Conservation (phyloP, 2,888 invertebrate genomes). For the Drosophila prostipennis region DNA sequence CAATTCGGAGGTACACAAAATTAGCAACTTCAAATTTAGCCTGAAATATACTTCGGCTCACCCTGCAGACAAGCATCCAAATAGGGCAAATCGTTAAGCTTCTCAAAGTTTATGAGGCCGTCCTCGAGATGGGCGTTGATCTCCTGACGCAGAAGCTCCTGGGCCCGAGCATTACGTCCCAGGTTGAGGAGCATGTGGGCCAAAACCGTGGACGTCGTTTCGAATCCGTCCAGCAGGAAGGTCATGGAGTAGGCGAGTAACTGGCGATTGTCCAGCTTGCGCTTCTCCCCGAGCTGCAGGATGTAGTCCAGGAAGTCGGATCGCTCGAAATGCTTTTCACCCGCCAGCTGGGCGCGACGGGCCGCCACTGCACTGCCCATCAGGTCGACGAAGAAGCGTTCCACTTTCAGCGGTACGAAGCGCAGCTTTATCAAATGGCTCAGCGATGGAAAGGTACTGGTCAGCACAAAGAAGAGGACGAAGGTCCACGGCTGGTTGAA, state of each 20-base stretch:
- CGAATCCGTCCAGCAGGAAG: slow-evolving; percentile 83
- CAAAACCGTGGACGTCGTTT: slow-evolving; percentile 79
- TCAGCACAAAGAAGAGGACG: slow-evolving; percentile 55
- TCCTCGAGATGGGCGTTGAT: slow-evolving; percentile 53
- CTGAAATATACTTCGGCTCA: slow-evolving; percentile 31
- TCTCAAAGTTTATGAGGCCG: slow-evolving; percentile 74
- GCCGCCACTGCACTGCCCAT: slow-evolving; percentile 72
- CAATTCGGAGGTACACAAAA: no score
- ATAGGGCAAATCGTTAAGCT: slow-evolving; percentile 74
- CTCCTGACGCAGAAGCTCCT: slow-evolving; percentile 76
- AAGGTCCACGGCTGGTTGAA: slow-evolving; percentile 70
- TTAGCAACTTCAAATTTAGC: no score
- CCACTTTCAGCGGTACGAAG: slow-evolving; percentile 86
- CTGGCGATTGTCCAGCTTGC: slow-evolving; percentile 58
- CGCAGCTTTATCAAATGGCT: slow-evolving; percentile 57
- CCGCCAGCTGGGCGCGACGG: slow-evolving; percentile 53
- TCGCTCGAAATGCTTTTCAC: slow-evolving; percentile 63
- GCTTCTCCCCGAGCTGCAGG: slow-evolving; percentile 75
- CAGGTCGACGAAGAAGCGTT: slow-evolving; percentile 70
- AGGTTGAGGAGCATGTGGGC: slow-evolving; percentile 74
- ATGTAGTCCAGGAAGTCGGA: slow-evolving; percentile 82
- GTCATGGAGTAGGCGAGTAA: slow-evolving; percentile 80
- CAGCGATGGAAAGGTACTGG: slow-evolving; percentile 73
- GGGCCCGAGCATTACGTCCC: slow-evolving; percentile 65
- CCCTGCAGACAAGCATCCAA: slow-evolving; percentile 82